Evolutionary conservation across 2,113 vertebrate species (phyloP).

Genomic region (Syngnathus scovelli): DNA sequence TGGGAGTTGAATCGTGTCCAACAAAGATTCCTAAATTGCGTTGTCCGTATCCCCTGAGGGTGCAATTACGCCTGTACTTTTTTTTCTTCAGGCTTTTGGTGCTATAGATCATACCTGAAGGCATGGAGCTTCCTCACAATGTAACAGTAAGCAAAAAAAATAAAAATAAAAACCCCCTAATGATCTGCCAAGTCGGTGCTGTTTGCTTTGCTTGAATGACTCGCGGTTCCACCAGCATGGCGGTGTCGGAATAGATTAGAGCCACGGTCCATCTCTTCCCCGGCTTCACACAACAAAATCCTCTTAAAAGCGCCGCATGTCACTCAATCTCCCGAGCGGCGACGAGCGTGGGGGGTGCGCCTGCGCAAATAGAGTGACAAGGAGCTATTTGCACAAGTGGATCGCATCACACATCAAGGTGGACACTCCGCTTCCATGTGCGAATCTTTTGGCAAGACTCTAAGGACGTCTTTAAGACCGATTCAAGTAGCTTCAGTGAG

Average conservation of each 20-base stretch:
- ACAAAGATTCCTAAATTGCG: not conserved
- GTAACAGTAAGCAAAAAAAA: conserved; percentile 29
- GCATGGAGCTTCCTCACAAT: conserved; percentile 27
- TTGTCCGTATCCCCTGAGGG: not conserved
- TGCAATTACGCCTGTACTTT: too few relatives aligned
- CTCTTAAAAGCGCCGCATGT: conserved; percentile 61
- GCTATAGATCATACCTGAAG: conserved; percentile 40
- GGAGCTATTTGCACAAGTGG: conserved; percentile 29
- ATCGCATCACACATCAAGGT: not conserved
- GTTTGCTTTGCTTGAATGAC: conserved; percentile 59
- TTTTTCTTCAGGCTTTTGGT: not conserved
- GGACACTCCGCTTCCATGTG: not conserved
- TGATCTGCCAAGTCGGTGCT: conserved; percentile 33
- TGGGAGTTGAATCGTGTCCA: not conserved
- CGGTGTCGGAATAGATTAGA: conserved; percentile 67
- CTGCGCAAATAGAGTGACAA: conserved; percentile 52
- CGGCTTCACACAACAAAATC: conserved; percentile 61
- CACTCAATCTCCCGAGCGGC: conserved; percentile 59
- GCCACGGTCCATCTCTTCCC: conserved; percentile 54
- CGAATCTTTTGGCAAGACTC: not conserved
- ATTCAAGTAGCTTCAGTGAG: conserved; percentile 40
- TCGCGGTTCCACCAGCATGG: conserved; percentile 57
- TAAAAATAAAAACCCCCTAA: conserved; percentile 22
- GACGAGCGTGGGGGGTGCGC: conserved; percentile 56
- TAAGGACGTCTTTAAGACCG: conserved; percentile 7